Evolutionary conservation across 2,797 vertebrate species (phyloP).

Genomic region (Ctenopoma multispine): DNA sequence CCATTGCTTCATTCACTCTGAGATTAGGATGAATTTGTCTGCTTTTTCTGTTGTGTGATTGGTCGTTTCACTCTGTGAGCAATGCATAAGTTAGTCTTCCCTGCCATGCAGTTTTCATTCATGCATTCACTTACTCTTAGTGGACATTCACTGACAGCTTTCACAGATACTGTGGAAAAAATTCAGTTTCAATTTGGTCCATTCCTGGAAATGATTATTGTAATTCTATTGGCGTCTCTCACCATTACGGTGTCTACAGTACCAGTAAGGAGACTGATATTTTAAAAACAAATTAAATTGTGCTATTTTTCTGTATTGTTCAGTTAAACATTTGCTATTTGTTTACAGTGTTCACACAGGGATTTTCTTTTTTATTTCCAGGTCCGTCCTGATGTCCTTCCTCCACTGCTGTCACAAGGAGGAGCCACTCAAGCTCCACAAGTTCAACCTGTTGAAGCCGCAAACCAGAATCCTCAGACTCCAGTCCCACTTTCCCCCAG

Average conservation of each 20-base stretch:
- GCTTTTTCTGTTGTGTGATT: slow-evolving; percentile 67
- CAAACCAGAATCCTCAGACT: slow-evolving; percentile 34
- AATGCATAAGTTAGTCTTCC: slow-evolving; percentile 64
- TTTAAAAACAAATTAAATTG: not conserved
- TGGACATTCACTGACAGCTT: slow-evolving; percentile 20
- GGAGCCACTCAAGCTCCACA: slow-evolving; percentile 20
- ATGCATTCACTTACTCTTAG: slow-evolving; percentile 23
- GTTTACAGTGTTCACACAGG: too few species aligned
- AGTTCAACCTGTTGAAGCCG: slow-evolving; percentile 29
- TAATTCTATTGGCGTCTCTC: slow-evolving; percentile 52
- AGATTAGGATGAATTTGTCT: slow-evolving; percentile 52
- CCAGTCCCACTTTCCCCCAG: slow-evolving; percentile 36
- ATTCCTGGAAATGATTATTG: slow-evolving; percentile 59
- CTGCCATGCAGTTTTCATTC: slow-evolving; percentile 34
- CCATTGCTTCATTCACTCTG: slow-evolving; percentile 50
- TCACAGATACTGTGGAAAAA: slow-evolving; percentile 14
- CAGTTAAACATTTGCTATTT: not conserved
- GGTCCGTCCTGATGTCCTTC: slow-evolving; percentile 37
- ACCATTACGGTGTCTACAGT: slow-evolving; percentile 40
- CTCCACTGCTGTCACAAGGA: slow-evolving; percentile 34
- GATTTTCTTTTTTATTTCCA: slow-evolving; percentile 38
- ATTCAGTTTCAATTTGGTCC: slow-evolving; percentile 6
- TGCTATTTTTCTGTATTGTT: not conserved
- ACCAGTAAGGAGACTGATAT: slow-evolving; percentile 63
- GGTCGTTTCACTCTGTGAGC: slow-evolving; percentile 55